These are phyloP conservation scores for Polyommatus icarus DNA, from an alignment of 2,888 invertebrate genomes.

Conservation along the genomic window DNA sequence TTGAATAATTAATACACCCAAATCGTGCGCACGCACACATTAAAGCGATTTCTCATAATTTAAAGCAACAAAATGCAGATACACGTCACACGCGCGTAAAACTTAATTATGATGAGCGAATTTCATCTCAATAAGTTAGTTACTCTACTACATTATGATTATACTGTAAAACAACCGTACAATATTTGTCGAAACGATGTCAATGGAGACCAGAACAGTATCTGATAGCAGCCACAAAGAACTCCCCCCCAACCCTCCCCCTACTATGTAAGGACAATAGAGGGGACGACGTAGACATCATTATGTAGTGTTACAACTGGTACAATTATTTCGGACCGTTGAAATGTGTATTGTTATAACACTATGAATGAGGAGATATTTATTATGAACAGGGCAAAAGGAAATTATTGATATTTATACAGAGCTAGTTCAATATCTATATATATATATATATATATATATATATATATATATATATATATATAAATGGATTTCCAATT, in stretches of 20 bases:
- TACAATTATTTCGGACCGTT: neutral
- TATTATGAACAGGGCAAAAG: neutral
- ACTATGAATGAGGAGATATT: neutral
- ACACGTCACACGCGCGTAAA: too few relatives aligned
- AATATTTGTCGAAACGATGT: neutral
- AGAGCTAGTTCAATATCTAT: too few relatives aligned
- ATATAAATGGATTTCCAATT: too few relatives aligned
- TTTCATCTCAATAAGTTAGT: too few relatives aligned
- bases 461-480: too few relatives aligned
- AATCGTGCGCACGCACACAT: too few relatives aligned
- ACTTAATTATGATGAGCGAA: too few relatives aligned
- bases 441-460: too few relatives aligned
- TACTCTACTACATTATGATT: too few relatives aligned
- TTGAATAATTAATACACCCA: too few relatives aligned
- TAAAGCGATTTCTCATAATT: too few relatives aligned
- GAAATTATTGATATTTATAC: neutral
- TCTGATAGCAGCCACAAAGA: neutral
- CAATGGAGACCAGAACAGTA: conserved; percentile 7
- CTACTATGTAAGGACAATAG: neutral
- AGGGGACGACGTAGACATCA: neutral
- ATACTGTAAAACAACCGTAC: neutral
- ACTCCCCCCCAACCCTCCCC: neutral
- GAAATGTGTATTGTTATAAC: neutral
- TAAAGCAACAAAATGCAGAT: too few relatives aligned
- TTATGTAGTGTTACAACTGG: neutral